Evolutionary conservation across 2,888 invertebrate genomes (phyloP).

Genomic region (Cordylochernes scorpioides): DNA sequence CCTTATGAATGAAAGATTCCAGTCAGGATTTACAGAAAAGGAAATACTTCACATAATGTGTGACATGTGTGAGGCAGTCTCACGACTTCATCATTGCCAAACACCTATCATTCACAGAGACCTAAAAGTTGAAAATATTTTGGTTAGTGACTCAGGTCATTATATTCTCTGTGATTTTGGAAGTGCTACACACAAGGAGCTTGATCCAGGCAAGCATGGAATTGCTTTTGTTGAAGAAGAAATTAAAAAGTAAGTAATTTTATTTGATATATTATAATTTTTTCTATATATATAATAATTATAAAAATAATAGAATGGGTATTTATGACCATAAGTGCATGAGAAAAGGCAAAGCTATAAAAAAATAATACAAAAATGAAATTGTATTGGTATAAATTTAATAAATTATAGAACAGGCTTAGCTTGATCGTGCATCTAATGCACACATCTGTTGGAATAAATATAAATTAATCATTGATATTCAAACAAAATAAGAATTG

Average conservation of each 20-base stretch:
- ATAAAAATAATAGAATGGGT: slow-evolving; percentile 27
- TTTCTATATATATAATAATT: slow-evolving; percentile 22
- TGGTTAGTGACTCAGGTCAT: slow-evolving; percentile 46
- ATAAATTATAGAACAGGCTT: no score
- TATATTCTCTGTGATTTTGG: slow-evolving; percentile 80
- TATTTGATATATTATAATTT: slow-evolving; percentile 34
- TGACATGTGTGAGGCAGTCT: slow-evolving; percentile 68
- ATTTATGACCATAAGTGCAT: not conserved
- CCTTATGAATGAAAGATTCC: slow-evolving; percentile 51
- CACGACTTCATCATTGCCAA: slow-evolving; percentile 63
- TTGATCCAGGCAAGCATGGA: slow-evolving; percentile 38
- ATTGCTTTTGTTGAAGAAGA: slow-evolving; percentile 24
- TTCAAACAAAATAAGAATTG: no score
- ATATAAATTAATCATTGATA: no score
- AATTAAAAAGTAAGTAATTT: slow-evolving; percentile 38
- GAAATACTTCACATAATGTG: slow-evolving; percentile 64
- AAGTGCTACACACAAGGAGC: slow-evolving; percentile 40
- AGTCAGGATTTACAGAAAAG: slow-evolving; percentile 39
- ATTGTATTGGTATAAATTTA: no score
- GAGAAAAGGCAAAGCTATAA: no score
- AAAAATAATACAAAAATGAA: no score
- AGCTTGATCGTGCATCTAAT: no score
- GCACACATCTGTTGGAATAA: no score
- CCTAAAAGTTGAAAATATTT: slow-evolving; percentile 65
- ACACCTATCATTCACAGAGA: slow-evolving; percentile 75